Evolutionary conservation across 2,113 vertebrate species (phyloP).

Genomic region (Hemicordylus capensis): DNA sequence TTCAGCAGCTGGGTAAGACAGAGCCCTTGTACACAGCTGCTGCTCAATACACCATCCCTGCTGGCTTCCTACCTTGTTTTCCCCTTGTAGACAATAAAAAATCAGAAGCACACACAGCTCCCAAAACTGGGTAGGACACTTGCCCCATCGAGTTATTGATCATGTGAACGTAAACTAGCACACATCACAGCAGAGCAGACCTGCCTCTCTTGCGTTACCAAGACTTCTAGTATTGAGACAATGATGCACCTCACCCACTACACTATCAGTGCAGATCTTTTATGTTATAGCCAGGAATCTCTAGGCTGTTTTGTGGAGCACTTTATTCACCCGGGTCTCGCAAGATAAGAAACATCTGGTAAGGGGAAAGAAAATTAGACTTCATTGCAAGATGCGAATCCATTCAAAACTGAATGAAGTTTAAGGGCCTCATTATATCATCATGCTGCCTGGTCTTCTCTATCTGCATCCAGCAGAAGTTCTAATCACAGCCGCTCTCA

Average conservation of each 20-base stretch:
- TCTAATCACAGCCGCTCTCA: slow-evolving; percentile 56
- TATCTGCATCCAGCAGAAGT: slow-evolving; percentile 13
- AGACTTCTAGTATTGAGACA: neutral
- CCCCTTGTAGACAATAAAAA: too few relatives aligned
- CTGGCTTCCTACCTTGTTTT: too few relatives aligned
- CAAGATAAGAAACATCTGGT: neutral
- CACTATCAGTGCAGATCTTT: neutral
- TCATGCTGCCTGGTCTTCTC: neutral
- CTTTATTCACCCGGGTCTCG: neutral
- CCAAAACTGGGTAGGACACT: too few relatives aligned
- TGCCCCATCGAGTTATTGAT: too few relatives aligned
- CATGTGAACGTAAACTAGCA: neutral
- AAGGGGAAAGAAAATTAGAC: neutral
- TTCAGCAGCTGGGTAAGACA: too few relatives aligned
- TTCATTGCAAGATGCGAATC: neutral
- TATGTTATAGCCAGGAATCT: too few relatives aligned
- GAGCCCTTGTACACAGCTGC: too few relatives aligned
- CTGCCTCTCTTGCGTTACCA: neutral
- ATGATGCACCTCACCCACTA: neutral
- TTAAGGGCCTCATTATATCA: neutral
- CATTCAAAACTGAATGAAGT: neutral
- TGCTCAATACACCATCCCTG: too few relatives aligned
- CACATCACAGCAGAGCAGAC: neutral
- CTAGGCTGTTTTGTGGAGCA: neutral
- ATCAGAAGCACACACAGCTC: too few relatives aligned